Conservation (phyloP, 64 coral and sea anemone genomes). For the Porites australiensis region DNA sequence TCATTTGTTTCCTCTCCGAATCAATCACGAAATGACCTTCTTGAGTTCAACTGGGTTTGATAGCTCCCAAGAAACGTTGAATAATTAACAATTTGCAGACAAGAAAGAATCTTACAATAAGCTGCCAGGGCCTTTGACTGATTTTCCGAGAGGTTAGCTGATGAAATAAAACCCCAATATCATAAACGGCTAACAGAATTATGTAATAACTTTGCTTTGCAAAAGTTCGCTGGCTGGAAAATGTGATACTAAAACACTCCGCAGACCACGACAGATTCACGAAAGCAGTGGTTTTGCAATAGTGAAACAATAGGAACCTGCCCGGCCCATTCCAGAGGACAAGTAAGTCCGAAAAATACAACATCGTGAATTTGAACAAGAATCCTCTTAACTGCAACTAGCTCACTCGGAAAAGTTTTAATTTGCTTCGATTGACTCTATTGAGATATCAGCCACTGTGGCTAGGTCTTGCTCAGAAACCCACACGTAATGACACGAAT, state of each 20-base stretch:
- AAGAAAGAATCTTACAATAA: background rate
- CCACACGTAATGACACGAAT: no score
- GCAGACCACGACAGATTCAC: background rate
- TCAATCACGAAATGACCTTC: background rate
- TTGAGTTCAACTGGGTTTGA: background rate
- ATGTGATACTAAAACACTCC: background rate
- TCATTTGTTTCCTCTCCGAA: background rate
- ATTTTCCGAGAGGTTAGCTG: no score
- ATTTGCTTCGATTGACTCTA: no score
- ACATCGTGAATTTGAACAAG: background rate
- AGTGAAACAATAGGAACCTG: constrained; percentile 41
- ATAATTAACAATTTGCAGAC: constrained; percentile 36
- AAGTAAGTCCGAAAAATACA: background rate
- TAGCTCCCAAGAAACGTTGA: constrained; percentile 1
- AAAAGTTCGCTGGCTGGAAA: background rate
- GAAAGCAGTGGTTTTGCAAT: constrained; percentile 11
- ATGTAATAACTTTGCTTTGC: background rate
- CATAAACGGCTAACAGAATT: background rate
- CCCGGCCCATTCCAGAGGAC: background rate
- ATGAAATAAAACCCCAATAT: background rate
- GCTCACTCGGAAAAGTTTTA: background rate
- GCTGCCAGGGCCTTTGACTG: background rate
- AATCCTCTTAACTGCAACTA: background rate
- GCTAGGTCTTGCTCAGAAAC: no score
- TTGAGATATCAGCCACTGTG: no score